Evolutionary conservation across 2,113 vertebrate genomes (phyloP).

Genomic region (Albula goreensis): DNA sequence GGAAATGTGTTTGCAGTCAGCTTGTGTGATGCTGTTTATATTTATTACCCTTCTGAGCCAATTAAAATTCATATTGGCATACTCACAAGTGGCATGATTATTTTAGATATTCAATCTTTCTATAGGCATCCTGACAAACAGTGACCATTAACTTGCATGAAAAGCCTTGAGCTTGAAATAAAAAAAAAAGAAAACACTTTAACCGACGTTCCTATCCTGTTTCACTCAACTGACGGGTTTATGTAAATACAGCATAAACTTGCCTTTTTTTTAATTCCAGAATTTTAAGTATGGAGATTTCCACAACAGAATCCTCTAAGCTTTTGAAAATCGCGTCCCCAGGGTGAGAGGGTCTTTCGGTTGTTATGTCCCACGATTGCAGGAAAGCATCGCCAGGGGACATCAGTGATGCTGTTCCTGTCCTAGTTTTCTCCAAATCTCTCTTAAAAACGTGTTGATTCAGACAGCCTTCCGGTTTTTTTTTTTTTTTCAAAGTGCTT

Average conservation of each 20-base stretch:
- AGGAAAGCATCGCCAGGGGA: conserved; percentile 23
- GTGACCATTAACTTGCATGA: not conserved
- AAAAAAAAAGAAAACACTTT: not conserved
- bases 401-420: conserved; percentile 26
- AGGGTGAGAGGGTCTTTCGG: conserved; percentile 24
- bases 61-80: too few relatives aligned
- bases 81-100: too few relatives aligned
- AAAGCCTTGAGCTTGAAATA: conserved; percentile 1
- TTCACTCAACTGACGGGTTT: conserved; percentile 18
- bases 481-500: conserved; percentile 9
- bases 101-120: not conserved
- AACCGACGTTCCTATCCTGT: conserved; percentile 20
- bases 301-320: conserved; percentile 28
- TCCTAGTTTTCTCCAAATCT: conserved; percentile 32
- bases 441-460: conserved; percentile 32
- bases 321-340: conserved; percentile 34
- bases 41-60: too few relatives aligned
- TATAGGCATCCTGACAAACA: not conserved
- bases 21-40: too few relatives aligned
- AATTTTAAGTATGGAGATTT: conserved; percentile 20
- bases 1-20: too few relatives aligned
- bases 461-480: conserved; percentile 15
- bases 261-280: conserved; percentile 4
- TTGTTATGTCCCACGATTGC: conserved; percentile 22
- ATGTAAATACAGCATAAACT: conserved; percentile 24